These are phyloP conservation scores for Reinhardtius hippoglossoides DNA, from an alignment of 2,113 vertebrate genomes.

Conservation along the genomic window DNA sequence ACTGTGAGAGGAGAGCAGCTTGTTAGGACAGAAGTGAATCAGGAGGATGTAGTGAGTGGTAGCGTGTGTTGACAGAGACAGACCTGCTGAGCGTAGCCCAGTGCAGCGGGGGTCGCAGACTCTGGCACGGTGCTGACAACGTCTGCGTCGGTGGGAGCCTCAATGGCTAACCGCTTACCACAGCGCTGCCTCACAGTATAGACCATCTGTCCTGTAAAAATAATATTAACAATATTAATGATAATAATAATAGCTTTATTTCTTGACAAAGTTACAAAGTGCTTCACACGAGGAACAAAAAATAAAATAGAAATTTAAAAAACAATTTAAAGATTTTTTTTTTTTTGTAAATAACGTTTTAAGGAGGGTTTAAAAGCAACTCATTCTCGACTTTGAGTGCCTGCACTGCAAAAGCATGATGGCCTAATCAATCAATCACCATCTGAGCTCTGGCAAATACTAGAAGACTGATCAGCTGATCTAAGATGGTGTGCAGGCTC, in stretches of 20 bases:
- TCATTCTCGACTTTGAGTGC: too few relatives aligned
- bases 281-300: too few relatives aligned
- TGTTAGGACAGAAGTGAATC: not conserved
- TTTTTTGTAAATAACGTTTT: too few relatives aligned
- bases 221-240: not conserved
- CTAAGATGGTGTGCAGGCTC: too few relatives aligned
- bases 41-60: accelerated
- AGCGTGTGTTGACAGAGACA: not conserved
- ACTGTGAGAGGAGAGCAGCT: constrained; percentile 76
- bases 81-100: constrained; percentile 95
- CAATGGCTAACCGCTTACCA: constrained; percentile 93
- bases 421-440: too few relatives aligned
- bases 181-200: constrained; percentile 95
- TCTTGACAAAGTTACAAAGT: too few relatives aligned
- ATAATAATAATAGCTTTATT: not conserved
- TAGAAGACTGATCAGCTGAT: too few relatives aligned
- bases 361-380: too few relatives aligned
- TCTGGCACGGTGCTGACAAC: constrained; percentile 98
- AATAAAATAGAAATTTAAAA: too few relatives aligned
- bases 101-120: constrained; percentile 96
- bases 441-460: too few relatives aligned
- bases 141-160: constrained; percentile 94
- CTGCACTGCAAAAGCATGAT: too few relatives aligned
- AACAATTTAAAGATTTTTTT: too few relatives aligned
- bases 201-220: constrained; percentile 93